These are phyloP conservation scores for Nibea coibor DNA, from an alignment of 2,113 vertebrate genomes.

Conservation along the genomic window DNA sequence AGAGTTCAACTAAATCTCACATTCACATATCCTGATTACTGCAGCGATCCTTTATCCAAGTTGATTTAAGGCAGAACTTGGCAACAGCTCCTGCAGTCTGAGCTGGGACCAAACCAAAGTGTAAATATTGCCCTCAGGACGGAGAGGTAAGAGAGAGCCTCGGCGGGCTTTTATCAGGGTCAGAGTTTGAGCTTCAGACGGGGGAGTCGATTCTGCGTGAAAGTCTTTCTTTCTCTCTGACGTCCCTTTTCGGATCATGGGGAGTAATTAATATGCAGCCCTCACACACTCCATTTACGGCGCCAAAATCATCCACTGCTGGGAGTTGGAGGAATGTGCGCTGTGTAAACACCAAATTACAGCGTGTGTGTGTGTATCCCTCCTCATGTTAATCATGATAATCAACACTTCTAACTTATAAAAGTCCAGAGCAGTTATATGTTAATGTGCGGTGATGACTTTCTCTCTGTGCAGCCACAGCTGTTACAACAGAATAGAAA, in stretches of 20 bases:
- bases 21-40: constrained; percentile 53
- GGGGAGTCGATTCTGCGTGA: background rate
- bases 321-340: constrained; percentile 52
- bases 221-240: constrained; percentile 5
- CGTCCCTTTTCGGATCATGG: background rate
- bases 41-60: constrained; percentile 28
- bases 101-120: background rate
- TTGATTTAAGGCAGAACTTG: constrained; percentile 43
- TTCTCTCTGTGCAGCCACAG: constrained; percentile 44
- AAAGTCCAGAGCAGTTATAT: constrained; percentile 15
- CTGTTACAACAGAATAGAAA: constrained; percentile 68
- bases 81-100: background rate
- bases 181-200: constrained; percentile 13
- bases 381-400: constrained; percentile 4
- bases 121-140: constrained; percentile 6
- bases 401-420: constrained; percentile 22
- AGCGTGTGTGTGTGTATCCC: background rate
- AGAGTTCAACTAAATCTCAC: constrained; percentile 9
- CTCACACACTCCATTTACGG: constrained; percentile 34
- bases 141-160: background rate
- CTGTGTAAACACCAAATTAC: constrained; percentile 40
- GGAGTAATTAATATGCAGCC: constrained; percentile 52
- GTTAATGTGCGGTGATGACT: constrained; percentile 38
- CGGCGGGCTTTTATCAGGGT: constrained; percentile 22
- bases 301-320: constrained; percentile 43